Evolutionary conservation across 2,888 invertebrate species (phyloP).

Genomic region (Oligia latruncula): DNA sequence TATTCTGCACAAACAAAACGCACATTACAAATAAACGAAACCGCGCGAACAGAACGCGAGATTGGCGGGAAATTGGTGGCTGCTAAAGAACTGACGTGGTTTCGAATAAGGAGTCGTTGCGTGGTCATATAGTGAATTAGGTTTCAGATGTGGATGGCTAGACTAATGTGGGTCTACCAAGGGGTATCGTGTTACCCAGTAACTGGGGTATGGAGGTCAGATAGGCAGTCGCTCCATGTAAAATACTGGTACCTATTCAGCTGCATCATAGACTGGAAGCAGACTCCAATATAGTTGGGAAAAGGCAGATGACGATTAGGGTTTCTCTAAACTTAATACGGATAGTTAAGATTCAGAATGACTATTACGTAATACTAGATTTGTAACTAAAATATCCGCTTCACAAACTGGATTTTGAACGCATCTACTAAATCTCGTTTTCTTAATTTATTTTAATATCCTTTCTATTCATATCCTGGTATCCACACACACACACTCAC

Average conservation of each 20-base stretch:
- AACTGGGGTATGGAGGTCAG: neutral
- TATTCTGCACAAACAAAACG: neutral
- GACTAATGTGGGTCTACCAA: neutral
- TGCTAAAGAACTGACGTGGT: too few relatives aligned
- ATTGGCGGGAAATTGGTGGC: too few relatives aligned
- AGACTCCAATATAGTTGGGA: neutral
- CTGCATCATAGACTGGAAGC: neutral
- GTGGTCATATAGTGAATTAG: too few relatives aligned
- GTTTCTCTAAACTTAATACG: neutral
- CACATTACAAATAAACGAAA: neutral
- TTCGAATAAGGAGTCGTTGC: too few relatives aligned
- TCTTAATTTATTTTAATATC: slow-evolving; percentile 21
- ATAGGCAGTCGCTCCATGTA: neutral
- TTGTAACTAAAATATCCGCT: slow-evolving; percentile 9
- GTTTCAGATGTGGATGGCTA: neutral
- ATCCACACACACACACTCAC: neutral
- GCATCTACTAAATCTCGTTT: slow-evolving; percentile 24
- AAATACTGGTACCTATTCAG: neutral
- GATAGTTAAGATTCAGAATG: neutral
- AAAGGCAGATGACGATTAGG: neutral
- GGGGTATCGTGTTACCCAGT: neutral
- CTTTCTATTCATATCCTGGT: neutral
- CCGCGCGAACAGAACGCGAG: too few relatives aligned
- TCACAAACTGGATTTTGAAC: slow-evolving; percentile 13
- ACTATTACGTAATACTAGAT: slow-evolving; percentile 17